These are phyloP conservation scores for Mamestra brassicae DNA, from an alignment of 2,888 invertebrate species.

Conservation along the genomic window DNA sequence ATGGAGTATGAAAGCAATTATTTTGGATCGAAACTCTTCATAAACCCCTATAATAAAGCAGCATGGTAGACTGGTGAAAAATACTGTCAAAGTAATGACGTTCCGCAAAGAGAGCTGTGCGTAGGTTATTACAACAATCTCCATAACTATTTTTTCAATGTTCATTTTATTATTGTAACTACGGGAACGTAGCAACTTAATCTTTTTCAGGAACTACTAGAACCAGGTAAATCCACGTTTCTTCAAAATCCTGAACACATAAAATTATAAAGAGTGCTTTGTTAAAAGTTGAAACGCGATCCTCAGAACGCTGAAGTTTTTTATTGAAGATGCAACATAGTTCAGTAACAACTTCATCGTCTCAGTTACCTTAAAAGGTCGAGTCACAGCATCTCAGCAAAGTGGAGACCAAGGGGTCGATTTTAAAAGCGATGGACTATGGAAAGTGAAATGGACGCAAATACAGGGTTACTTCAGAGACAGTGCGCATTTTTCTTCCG, in stretches of 20 bases:
- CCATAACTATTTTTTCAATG: no score
- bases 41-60: neutral
- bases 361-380: conserved; percentile 48
- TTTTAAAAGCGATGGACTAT: conserved; percentile 28
- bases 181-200: neutral
- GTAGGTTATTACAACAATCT: neutral
- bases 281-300: conserved; percentile 52
- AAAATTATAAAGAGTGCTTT: conserved; percentile 38
- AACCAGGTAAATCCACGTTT: neutral
- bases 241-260: conserved; percentile 12
- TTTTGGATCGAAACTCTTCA: neutral
- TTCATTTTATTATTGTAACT: no score
- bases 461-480: no score
- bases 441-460: conserved; percentile 43
- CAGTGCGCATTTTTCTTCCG: no score
- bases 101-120: neutral
- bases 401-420: conserved; percentile 40
- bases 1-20: neutral
- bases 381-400: conserved; percentile 30
- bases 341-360: conserved; percentile 47
- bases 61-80: neutral
- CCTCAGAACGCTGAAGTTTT: conserved; percentile 36
- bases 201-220: neutral
- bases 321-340: conserved; percentile 50
- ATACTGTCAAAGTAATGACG: neutral